These are phyloP conservation scores for Pissodes strobi DNA, from an alignment of 1,140 invertebrate genomes.

Conservation along the genomic window DNA sequence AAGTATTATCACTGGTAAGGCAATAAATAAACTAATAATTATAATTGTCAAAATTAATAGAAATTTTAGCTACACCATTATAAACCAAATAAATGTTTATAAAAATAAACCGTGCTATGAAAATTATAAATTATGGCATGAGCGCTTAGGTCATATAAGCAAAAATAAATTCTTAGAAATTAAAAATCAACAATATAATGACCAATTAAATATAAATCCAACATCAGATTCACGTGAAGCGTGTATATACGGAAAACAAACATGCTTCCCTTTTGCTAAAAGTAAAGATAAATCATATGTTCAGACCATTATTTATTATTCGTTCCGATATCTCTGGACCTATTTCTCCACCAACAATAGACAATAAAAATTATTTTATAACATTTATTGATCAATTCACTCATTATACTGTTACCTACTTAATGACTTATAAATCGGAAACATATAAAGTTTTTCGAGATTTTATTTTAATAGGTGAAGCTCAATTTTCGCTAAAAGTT, in stretches of 20 bases:
- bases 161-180: not conserved
- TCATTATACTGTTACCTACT: too few species aligned
- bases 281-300: too few species aligned
- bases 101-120: not conserved
- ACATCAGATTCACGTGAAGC: not conserved
- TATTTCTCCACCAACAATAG: too few species aligned
- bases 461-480: too few species aligned
- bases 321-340: too few species aligned
- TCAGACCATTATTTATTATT: too few species aligned
- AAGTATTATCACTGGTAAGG: constrained; percentile 44
- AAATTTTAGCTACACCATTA: not conserved
- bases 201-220: not conserved
- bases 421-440: too few species aligned
- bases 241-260: not conserved
- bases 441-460: too few species aligned
- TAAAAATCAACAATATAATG: not conserved
- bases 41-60: constrained; percentile 21
- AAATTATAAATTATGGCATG: too few species aligned
- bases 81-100: constrained; percentile 2
- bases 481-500: too few species aligned
- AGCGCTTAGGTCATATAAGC: not conserved
- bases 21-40: constrained; percentile 42
- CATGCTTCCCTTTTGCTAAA: constrained; percentile 1
- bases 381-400: too few species aligned
- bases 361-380: too few species aligned